Evolutionary conservation across 2,797 vertebrate species (phyloP).

Genomic region (Oryzias sinensis): DNA sequence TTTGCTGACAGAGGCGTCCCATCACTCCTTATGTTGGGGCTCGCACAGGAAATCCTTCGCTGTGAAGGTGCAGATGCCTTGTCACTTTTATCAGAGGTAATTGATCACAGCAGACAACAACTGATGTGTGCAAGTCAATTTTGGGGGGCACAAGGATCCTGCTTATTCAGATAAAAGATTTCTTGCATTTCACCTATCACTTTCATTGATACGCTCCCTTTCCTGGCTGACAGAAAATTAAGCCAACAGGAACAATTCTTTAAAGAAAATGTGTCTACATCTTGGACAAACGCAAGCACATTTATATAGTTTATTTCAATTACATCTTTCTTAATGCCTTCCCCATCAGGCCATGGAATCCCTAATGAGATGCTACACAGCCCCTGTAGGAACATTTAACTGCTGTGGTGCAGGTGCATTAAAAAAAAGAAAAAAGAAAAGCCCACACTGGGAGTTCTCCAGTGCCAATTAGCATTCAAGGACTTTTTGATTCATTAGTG

Average conservation of each 20-base stretch:
- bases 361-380: slow-evolving; percentile 50
- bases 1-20: slow-evolving; percentile 78
- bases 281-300: slow-evolving; percentile 7
- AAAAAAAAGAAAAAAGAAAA: slow-evolving; percentile 67
- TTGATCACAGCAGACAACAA: slow-evolving; percentile 80
- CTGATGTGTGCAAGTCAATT: slow-evolving; percentile 75
- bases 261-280: slow-evolving; percentile 2
- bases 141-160: slow-evolving; percentile 62
- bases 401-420: slow-evolving; percentile 75
- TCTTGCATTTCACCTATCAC: slow-evolving; percentile 49
- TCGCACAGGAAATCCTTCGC: slow-evolving; percentile 68
- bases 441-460: slow-evolving; percentile 77
- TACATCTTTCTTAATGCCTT: slow-evolving; percentile 10
- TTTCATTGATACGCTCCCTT: slow-evolving; percentile 43
- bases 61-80: slow-evolving; percentile 73
- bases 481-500: slow-evolving; percentile 80
- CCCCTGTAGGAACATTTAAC: slow-evolving; percentile 57
- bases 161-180: slow-evolving; percentile 72
- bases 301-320: not conserved
- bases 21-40: slow-evolving; percentile 65
- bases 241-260: slow-evolving; percentile 6
- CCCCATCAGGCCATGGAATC: slow-evolving; percentile 11
- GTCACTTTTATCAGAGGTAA: slow-evolving; percentile 78
- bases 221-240: slow-evolving; percentile 42
- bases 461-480: slow-evolving; percentile 82